Conservation (phyloP, 2,113 vertebrate genomes). For the Pomatorhinus ruficollis region DNA sequence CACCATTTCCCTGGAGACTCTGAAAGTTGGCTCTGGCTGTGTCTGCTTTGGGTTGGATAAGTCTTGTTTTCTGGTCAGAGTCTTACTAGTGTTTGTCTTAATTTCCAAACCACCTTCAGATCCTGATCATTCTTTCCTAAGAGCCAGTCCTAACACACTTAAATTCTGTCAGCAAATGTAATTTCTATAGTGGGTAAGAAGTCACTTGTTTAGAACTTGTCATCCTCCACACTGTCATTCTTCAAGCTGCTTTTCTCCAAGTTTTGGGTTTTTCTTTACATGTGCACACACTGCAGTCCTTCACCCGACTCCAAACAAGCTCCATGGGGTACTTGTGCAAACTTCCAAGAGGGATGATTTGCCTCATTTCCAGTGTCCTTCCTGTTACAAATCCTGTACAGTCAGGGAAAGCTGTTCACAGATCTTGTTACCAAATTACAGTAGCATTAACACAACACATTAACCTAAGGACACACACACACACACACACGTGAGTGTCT, state of each 20-base stretch:
- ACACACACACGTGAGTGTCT: accelerated
- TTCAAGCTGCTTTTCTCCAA: background rate
- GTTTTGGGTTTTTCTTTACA: background rate
- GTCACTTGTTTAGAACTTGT: background rate
- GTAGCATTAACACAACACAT: background rate
- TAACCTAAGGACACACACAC: accelerated
- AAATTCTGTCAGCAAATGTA: background rate
- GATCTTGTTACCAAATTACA: background rate
- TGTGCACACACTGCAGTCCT: background rate
- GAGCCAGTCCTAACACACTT: background rate
- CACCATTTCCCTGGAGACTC: background rate
- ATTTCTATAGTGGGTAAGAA: background rate
- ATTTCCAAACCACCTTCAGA: background rate
- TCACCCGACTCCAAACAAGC: background rate
- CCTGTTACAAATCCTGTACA: background rate
- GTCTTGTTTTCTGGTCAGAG: background rate
- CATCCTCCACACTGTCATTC: background rate
- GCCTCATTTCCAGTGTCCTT: background rate
- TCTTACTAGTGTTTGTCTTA: background rate
- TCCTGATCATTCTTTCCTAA: background rate
- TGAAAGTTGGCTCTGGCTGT: background rate
- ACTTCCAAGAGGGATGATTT: background rate
- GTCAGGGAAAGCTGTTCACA: background rate
- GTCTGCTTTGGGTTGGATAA: background rate
- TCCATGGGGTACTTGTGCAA: background rate